Conservation (phyloP, 35 echinoderm and acorn worm species). For the Strongylocentrotus purpuratus region DNA sequence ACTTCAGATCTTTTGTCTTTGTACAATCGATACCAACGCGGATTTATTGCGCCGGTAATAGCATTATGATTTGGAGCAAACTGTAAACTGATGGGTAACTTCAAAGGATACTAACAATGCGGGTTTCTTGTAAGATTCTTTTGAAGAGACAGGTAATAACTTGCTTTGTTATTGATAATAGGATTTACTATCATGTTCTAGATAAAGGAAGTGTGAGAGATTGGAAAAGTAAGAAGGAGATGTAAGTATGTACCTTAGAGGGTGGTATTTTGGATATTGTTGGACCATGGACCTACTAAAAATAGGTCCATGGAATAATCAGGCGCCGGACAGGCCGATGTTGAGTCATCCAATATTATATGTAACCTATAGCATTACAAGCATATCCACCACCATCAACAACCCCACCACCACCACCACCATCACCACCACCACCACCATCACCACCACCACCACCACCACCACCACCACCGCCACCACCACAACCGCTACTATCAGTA, state of each 20-base stretch:
- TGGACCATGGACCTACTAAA: too few species aligned
- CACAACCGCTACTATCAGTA: background rate
- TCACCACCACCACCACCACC: background rate
- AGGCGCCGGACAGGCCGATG: background rate
- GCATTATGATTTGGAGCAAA: background rate
- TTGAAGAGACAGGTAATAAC: background rate
- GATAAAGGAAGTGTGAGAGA: background rate
- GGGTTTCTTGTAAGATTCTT: background rate
- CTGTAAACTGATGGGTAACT: background rate
- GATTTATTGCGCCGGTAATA: background rate
- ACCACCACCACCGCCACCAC: background rate
- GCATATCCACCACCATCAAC: background rate
- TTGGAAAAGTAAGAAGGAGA: background rate
- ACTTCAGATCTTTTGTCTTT: background rate
- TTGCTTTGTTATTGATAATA: slow-evolving; percentile 3
- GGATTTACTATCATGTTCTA: background rate
- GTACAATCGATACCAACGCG: background rate
- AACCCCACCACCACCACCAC: background rate
- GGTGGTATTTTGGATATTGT: background rate
- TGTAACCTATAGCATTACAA: background rate
- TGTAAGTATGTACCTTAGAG: background rate
- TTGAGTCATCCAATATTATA: background rate
- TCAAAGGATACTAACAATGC: background rate
- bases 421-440: background rate
- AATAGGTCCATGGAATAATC: too few species aligned